Evolutionary conservation across 2,888 invertebrate species (phyloP), one percentile per base, ranked within the genome.

Genomic region (Hyposoter didymator): DNA sequence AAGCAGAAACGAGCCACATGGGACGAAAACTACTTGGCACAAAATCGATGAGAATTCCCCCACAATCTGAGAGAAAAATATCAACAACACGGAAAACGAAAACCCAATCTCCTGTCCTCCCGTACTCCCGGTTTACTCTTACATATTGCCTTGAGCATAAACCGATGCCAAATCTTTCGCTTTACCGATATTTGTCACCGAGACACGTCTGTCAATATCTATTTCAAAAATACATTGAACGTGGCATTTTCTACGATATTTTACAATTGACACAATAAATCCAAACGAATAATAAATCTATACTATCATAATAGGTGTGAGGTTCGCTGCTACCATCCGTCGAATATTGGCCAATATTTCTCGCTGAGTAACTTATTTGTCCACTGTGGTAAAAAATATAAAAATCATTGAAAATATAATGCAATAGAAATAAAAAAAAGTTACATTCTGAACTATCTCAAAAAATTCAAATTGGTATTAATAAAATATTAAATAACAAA

Each of bases 1-100:
- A 49, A 78, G 49, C 55, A 67, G 67, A 73, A 83, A 83, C 83
- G 83, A 83, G 67, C 59, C 66, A 73, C 78, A 49, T 64, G 83
- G 73, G 83, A 83, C 64, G 55, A 67, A 82, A 82, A 82, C 76
- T 52, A 70, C 19, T 59, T 59, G 76, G 45, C 69, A 73, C 59
- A 70, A 76, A 79, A 78, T 78, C 76, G 72, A 66, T 45, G 49
- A 75, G 32, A 45, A 22, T 35, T 59, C 28, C 47, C 49, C n/a
- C 52, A 52, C 52, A 47, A 55, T 55, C 55, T 22, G 17, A 67
- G 14, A 74, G 55, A 74, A 67, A 74, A 80, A 74, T 80, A 67
- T 67, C 73, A 55, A 80, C 73, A 43, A 55, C 72, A 72, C n/a
- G 45, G 47, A 80, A 80, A 80, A 80, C 28, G 52, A 17, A 74